Evolutionary conservation across 2,888 invertebrate genomes (phyloP), one percentile per base, ranked within the genome.

Genomic region (Xanthorhoe designata): DNA sequence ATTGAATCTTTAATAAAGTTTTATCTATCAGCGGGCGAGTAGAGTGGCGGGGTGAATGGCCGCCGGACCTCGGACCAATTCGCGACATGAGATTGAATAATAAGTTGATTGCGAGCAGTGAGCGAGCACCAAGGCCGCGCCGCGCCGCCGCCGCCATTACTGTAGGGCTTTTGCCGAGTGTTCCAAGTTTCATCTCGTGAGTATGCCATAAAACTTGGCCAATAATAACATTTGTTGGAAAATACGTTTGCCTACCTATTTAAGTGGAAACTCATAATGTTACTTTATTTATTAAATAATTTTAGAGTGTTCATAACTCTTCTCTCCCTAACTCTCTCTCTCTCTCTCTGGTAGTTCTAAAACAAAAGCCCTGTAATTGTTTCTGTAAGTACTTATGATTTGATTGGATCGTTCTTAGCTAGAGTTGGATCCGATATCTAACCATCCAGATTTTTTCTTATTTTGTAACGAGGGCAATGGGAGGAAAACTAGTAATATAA

Each of bases 81-180:
- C 88, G 91, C 91, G 90, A 92, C 89, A 91, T 89, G 91, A 91
- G 92, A 93, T 92, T 93, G 92, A 92, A 93, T 93, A 93, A 92
- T 91, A 92, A 90, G 89, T 89, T 91, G 92, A 91, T 91, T 90
- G 91, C 90, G 85, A 88, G 83, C 86, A 9, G 58, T 35, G 63
- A 24, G 81, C 84, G 63, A 24, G 81, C 84, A 77, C 81, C 92
- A 92, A 92, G 92, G 92, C 92, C 92, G 86, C 84, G 38, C 84
- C 74, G 89, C 89, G 90, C 90, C 84, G 38, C 90, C 84, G 38
- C 84, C 74, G 89, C 89, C 90, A 91, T 90, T 88, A 82, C 86
- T 82, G 84, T 81, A 82, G 78, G 83, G 53, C 18, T 52, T 45
- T 51, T 63, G 32, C 52, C 32, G 24, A 52, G n/a, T 10, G 42